Conservation (phyloP, 1,140 invertebrate species). For the Hermatobates lingyangjiaoensis region DNA sequence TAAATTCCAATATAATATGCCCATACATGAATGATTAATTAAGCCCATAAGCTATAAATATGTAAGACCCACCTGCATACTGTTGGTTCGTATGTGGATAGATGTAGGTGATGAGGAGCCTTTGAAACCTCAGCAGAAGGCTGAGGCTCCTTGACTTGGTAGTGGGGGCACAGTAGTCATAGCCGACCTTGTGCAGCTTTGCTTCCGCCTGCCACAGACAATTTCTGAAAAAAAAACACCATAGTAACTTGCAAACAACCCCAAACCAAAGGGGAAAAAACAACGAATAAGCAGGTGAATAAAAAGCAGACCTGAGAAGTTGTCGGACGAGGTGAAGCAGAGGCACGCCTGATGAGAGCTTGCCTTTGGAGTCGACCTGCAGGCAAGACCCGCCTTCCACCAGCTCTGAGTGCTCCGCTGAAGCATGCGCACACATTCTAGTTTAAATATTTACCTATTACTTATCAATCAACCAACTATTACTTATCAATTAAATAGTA, state of each 20-base stretch:
- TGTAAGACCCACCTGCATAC: too few species aligned
- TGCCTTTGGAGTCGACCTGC: conserved; percentile 12
- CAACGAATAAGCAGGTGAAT: neutral
- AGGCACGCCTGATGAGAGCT: conserved; percentile 34
- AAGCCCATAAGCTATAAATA: too few species aligned
- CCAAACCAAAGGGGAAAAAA: neutral
- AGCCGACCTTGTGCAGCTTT: conserved; percentile 11
- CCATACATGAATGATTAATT: too few species aligned
- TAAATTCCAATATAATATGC: neutral
- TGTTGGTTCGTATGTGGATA: conserved; percentile 30
- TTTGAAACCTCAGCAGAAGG: conserved; percentile 71
- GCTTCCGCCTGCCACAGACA: conserved; percentile 15
- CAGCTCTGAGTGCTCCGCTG: conserved; percentile 24
- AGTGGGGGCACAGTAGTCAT: conserved; percentile 11
- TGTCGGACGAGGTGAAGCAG: conserved; percentile 71
- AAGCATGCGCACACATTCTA: too few species aligned
- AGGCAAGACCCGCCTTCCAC: conserved; percentile 15
- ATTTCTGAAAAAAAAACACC: conserved; percentile 9
- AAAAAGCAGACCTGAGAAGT: conserved; percentile 34
- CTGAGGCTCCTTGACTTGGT: conserved; percentile 59
- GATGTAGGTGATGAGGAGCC: conserved; percentile 53
- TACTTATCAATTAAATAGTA: too few species aligned
- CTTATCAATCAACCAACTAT: too few species aligned
- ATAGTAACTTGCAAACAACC: neutral
- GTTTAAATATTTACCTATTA: too few species aligned